Conservation (phyloP, 2,113 vertebrate genomes). For the Burhinus oedicnemus region DNA sequence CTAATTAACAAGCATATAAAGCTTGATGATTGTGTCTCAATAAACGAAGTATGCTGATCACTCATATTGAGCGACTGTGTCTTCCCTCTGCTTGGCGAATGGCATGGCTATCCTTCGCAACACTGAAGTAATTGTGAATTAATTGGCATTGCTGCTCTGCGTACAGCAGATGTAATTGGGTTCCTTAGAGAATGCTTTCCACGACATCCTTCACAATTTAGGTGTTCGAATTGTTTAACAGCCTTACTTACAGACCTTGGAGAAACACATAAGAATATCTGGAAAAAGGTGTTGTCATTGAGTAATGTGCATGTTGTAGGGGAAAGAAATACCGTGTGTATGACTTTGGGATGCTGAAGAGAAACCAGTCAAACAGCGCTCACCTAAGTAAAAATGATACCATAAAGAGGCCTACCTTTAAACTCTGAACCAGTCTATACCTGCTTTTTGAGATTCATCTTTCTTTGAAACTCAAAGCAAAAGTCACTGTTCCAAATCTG, state of each 20-base stretch:
- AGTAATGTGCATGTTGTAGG: not conserved
- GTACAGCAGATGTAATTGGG: not conserved
- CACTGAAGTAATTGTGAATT: too few relatives aligned
- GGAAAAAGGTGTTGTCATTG: not conserved
- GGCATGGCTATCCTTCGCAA: too few relatives aligned
- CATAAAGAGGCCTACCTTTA: not conserved
- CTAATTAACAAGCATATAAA: too few relatives aligned
- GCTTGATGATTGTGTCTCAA: too few relatives aligned
- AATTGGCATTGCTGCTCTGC: not conserved
- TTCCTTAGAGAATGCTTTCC: not conserved
- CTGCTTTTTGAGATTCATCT: not conserved
- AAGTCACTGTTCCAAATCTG: not conserved
- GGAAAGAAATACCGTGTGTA: rapidly evolving
- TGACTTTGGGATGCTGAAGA: not conserved
- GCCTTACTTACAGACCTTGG: not conserved
- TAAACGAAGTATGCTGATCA: too few relatives aligned
- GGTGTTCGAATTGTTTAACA: not conserved
- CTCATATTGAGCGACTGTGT: too few relatives aligned
- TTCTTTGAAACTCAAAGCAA: not conserved
- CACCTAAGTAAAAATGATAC: rapidly evolving
- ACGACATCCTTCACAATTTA: not conserved
- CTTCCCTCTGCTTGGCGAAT: too few relatives aligned
- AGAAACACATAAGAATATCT: not conserved
- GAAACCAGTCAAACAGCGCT: not conserved
- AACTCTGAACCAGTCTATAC: not conserved